Base-by-base conservation (phyloP, 1,140 invertebrate species). In the Armadillidium nasatum region DNA sequence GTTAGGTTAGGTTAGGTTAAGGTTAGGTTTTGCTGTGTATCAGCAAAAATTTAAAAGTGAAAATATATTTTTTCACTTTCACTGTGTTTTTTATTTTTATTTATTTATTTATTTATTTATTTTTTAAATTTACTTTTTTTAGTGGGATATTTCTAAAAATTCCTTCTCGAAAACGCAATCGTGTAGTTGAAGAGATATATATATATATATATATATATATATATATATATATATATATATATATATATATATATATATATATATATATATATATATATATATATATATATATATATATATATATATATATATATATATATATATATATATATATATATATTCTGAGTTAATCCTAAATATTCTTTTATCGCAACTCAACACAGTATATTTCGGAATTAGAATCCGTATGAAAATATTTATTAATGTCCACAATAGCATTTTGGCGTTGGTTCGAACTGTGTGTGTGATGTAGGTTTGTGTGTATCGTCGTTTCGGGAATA, bases 281-380 rank as follows among this genome's bases (percentile, higher is more conserved):
- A 60, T 60, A 21, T 60, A 60, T 60, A n/a, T 60, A 60, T 60
- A 21, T 60, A 60, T 60, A 21, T 60, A 60, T 60, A 21, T 60
- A 60, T 60, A 21, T 60, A 33, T 33, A 33, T 33, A 33, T 33
- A 33, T 33, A 33, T 33, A 33, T 33, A 33, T 33, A 3, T 6
- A 33, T 33, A 6, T 33, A 33, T 33, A 33, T 33, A 6, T 33
- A 33, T 33, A 33, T 33, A 33, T 33, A 3, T 33, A n/a, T 33
- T 33, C 33, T 33, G 33, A 33, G 33, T 33, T 33, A 33, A 33
- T 33, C 33, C 33, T 60, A 21, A 60, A 60, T 21, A 60, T 60
- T 60, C 54, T 60, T 60, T 60, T 60, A 60, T 60, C 19, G 19
- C 54, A 60, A 60, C 54, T 60, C 13, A n/a, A 60, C 13, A 60